Percentiles rank a stretch among this genome's conserved stretches.
These are phyloP conservation scores for Paramormyrops hopkinsi DNA, from an alignment of 2,797 vertebrate genomes.

Conservation along the genomic window DNA sequence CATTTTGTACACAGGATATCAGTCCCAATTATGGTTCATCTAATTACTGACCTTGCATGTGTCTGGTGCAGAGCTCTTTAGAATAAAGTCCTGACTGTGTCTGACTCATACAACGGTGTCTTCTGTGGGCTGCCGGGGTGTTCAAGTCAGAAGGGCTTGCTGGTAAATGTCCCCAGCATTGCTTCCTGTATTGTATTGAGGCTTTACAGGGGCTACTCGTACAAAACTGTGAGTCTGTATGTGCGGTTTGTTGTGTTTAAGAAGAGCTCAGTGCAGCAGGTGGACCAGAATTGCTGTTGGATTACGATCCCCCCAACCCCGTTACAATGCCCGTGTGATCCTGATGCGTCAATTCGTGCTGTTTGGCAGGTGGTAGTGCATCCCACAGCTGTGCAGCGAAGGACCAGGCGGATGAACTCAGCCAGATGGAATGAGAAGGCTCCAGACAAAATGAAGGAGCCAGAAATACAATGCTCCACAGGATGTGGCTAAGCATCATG, in stretches of 20 bases:
- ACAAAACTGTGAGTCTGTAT: background rate
- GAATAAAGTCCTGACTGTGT: conserved; percentile 37
- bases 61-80: conserved; percentile 6
- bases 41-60: conserved; percentile 33
- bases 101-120: conserved; percentile 35
- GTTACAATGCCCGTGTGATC: background rate
- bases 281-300: background rate
- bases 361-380: background rate
- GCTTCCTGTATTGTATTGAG: background rate
- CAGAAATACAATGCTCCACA: background rate
- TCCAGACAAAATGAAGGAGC: background rate
- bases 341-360: background rate
- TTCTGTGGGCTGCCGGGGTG: background rate
- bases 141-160: background rate
- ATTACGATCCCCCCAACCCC: background rate
- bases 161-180: background rate
- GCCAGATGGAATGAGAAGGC: background rate
- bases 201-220: background rate
- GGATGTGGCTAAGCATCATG: background rate
- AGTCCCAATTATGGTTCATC: conserved; percentile 15
- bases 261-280: background rate
- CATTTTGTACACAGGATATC: conserved; percentile 24
- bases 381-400: background rate
- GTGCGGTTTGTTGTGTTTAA: background rate
- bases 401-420: background rate